These are phyloP conservation scores for Semicossyphus pulcher DNA, from an alignment of 2,113 vertebrate genomes.

Conservation along the genomic window DNA sequence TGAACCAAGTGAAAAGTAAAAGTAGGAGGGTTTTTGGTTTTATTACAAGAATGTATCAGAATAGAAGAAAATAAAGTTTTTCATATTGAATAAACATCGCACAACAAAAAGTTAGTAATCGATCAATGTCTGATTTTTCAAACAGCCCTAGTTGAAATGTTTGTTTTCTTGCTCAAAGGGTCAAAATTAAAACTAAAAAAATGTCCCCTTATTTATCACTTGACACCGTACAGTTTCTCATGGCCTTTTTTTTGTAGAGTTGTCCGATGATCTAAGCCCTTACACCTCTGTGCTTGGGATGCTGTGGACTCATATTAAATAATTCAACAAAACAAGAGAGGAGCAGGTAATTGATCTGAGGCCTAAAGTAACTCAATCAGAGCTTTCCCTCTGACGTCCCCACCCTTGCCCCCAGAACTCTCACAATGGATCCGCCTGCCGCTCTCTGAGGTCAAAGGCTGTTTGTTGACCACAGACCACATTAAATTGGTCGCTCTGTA, in stretches of 20 bases:
- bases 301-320: conserved; percentile 74
- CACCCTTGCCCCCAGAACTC: conserved; percentile 60
- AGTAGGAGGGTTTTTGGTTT: too few relatives aligned
- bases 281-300: conserved; percentile 49
- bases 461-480: conserved; percentile 83
- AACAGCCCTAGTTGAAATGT: too few relatives aligned
- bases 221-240: neutral
- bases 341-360: conserved; percentile 64
- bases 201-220: neutral
- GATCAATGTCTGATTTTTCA: too few relatives aligned
- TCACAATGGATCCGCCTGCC: conserved; percentile 56
- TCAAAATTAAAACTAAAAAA: neutral
- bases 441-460: conserved; percentile 79
- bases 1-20: too few relatives aligned
- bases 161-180: too few relatives aligned
- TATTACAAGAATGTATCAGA: too few relatives aligned
- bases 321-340: conserved; percentile 79
- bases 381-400: conserved; percentile 54
- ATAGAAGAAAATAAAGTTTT: too few relatives aligned
- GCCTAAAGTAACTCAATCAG: conserved; percentile 78
- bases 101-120: too few relatives aligned
- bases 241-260: neutral
- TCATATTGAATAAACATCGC: too few relatives aligned
- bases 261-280: conserved; percentile 45
- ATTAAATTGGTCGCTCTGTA: conserved; percentile 67